Evolutionary conservation across 1,140 invertebrate species (phyloP).

Genomic region (Thalassaphorura encarpata): DNA sequence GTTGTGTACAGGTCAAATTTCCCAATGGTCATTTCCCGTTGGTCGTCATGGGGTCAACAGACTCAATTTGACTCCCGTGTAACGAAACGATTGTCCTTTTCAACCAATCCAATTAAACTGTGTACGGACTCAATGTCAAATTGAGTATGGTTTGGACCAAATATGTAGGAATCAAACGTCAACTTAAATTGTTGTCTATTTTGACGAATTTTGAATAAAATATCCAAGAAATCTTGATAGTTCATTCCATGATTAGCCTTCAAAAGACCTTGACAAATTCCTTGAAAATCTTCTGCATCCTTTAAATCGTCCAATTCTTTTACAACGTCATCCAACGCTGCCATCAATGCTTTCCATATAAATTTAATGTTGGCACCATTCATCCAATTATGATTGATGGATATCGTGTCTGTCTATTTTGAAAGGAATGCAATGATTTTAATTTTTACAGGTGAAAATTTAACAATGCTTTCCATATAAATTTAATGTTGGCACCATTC

Average conservation of each 20-base stretch:
- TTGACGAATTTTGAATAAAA: neutral
- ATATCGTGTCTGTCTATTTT: constrained; percentile 67
- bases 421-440: neutral
- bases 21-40: too few relatives aligned
- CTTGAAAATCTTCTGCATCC: constrained; percentile 55
- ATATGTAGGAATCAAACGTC: neutral
- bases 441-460: neutral
- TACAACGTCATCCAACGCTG: constrained; percentile 56
- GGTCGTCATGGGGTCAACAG: too few relatives aligned
- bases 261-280: constrained; percentile 69
- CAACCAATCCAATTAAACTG: too few relatives aligned
- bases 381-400: constrained; percentile 95
- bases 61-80: too few relatives aligned
- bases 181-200: neutral
- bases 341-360: constrained; percentile 59
- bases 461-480: constrained; percentile 57
- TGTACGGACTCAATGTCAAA: neutral
- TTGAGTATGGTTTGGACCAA: neutral
- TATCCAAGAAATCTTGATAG: constrained; percentile 39
- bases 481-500: constrained; percentile 75
- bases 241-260: constrained; percentile 74
- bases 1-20: too few relatives aligned
- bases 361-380: constrained; percentile 76
- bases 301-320: constrained; percentile 66
- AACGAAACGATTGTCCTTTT: too few relatives aligned